A percentile compares a stretch with the other conserved stretches of the same genome.
Conservation (phyloP, 1,140 invertebrate species). For the Popillia japonica region DNA sequence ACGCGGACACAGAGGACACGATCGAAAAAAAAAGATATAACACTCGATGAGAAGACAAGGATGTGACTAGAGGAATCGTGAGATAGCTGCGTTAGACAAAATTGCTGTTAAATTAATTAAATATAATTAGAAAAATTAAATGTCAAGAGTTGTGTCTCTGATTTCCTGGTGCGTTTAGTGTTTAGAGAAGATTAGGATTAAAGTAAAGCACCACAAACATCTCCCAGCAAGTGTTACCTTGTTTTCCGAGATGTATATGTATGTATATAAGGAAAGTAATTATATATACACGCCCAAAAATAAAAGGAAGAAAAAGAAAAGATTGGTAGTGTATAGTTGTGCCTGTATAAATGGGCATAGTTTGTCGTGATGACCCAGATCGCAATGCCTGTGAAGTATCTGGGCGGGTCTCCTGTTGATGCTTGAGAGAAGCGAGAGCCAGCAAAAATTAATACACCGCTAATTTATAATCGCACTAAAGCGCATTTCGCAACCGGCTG, state of each 20-base stretch:
- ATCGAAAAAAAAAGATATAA: neutral
- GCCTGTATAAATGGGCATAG: constrained; percentile 37
- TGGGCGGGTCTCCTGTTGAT: constrained; percentile 46
- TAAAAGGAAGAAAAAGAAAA: constrained; percentile 31
- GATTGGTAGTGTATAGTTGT: constrained; percentile 18
- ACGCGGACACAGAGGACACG: constrained; percentile 25
- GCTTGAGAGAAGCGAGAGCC: constrained; percentile 40
- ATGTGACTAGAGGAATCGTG: neutral
- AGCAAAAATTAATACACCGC: constrained; percentile 49
- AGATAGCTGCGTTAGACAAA: neutral
- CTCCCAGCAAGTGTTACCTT: neutral
- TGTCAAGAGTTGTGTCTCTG: neutral
- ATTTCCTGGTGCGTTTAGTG: too few species aligned
- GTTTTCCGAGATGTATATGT: neutral
- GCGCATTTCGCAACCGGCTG: constrained; percentile 44
- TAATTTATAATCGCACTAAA: constrained; percentile 51
- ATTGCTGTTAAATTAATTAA: constrained; percentile 8
- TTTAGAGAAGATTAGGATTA: too few species aligned
- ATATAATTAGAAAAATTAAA: constrained; percentile 35
- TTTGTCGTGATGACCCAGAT: constrained; percentile 53
- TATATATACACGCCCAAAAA: constrained; percentile 27
- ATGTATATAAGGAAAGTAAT: constrained; percentile 25
- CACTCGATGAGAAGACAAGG: neutral
- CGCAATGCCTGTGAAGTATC: constrained; percentile 42
- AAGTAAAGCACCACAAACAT: neutral